Percentiles rank a stretch among this genome's conserved stretches.
phyloP scores from a whole-genome alignment of 2,797 vertebrate genomes.

The Erpetoichthys calabaricus region DNA sequence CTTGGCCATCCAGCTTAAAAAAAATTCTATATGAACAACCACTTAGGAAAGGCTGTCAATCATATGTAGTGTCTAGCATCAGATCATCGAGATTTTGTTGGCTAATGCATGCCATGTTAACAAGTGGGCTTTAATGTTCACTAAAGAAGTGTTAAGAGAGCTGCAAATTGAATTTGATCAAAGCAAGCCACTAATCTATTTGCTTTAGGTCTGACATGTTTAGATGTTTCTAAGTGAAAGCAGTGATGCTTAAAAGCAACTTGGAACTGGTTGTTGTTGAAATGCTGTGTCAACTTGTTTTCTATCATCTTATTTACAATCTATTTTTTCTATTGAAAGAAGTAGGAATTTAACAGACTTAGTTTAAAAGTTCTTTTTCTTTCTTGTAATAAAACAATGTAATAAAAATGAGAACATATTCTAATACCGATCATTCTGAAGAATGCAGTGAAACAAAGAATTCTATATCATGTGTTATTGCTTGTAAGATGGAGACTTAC shows the following conservation, averaged over 20 bases:
- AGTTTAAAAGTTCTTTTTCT: too few relatives aligned
- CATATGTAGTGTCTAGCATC: not conserved
- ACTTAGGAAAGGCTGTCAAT: too few relatives aligned
- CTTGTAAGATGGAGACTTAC: too few relatives aligned
- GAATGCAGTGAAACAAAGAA: too few relatives aligned
- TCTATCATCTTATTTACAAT: constrained; percentile 16
- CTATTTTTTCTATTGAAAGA: constrained; percentile 16
- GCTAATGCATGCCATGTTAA: not conserved
- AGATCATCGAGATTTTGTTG: not conserved
- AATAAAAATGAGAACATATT: too few relatives aligned
- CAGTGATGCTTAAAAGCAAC: constrained; percentile 21
- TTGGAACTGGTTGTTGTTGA: constrained; percentile 30
- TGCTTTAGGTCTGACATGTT: constrained; percentile 15
- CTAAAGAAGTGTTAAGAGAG: constrained; percentile 1
- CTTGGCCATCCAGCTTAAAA: too few relatives aligned
- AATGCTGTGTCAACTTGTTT: constrained; percentile 15
- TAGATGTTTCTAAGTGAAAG: constrained; percentile 22
- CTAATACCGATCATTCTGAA: too few relatives aligned
- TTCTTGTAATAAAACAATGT: too few relatives aligned
- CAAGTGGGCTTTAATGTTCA: not conserved
- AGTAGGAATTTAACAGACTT: too few relatives aligned
- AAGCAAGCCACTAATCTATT: constrained; percentile 4
- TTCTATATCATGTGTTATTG: too few relatives aligned
- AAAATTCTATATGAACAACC: too few relatives aligned
- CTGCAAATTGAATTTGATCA: not conserved